Base-by-base conservation (phyloP, 2,888 invertebrate genomes). In the Cactoblastis cactorum region DNA sequence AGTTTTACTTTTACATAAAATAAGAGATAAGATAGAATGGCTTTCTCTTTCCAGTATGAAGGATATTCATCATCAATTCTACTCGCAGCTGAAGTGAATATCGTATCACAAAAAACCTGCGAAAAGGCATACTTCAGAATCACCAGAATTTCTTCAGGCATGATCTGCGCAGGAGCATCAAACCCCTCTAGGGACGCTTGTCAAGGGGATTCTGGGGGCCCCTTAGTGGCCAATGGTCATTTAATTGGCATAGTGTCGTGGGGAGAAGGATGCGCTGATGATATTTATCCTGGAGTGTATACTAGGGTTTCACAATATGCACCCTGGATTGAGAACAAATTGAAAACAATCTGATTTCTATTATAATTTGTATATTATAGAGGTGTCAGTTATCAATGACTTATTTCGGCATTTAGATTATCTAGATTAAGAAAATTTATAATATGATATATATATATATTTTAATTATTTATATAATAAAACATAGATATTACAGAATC, bases 151-250 rank as follows among this genome's bases (percentile, higher is more conserved):
- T 73, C 76, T 0, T 53, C 71, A 3, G 80, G 79, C 6, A 90
- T 91, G 90, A 54, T 91, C 4, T 91, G 90, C 55, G 90, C 90
- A 0, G 65, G 67, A 12, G 77, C 64, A 1, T 52, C 57, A 1
- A 58, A 77, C 3, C 84, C 85, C 1, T 65, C 79, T 0, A 64
- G 85, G 51, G 90, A 90, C 52, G 84, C 90, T 1, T 90, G 90
- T 53, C 88, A 91, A 72, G 92, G 91, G 0, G 92, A 92, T 67
- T 91, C 91, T n/a, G 92, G 92, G 2, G 92, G 92, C n/a, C 92
- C 92, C 38, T 67, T 92, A 28, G 91, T 89, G n/a, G 74, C 80
- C 48, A 69, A 77, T 43, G 77, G 77, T 37, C 67, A 71, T 48
- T 70, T 91, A 38, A 69, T 92, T 45, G 92, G 92, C 35, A 78